Base-by-base conservation (phyloP, 2,113 vertebrate species). In the Microtus ochrogaster region DNA sequence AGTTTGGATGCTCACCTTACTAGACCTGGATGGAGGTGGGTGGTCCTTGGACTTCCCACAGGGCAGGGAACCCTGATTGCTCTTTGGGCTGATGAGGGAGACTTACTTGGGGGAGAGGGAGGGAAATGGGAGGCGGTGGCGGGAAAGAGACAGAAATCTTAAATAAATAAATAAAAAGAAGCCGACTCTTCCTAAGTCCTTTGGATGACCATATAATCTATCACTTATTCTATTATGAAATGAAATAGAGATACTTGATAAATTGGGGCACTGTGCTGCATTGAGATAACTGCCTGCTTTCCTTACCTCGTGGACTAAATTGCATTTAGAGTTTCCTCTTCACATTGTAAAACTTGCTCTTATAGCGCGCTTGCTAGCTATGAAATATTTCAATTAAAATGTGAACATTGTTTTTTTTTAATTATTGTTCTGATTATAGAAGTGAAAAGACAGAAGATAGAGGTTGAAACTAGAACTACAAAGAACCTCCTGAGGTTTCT, bases 201-300 rank as follows among this genome's bases (percentile, higher is more conserved):
- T 79, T 82, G 49, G 52, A 79, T 91, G 86, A 82, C 44, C 28
- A 28, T 90, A 72, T 58, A 84, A 96, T 97, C 97, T 97, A 89
- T 96, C 91, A 97, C 70, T 87, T 92, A 92, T 44, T 94, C 73
- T 73, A 85, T 63, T 85, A 66, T 66, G 94, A 96, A 94, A 87
- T 76, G 47, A 96, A 94, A 41, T 74, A 66, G 91, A 89, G 28
- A 82, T 84, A 68, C 49, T 88, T 89, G 84, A 95, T 93, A 92
- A 95, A 94, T 87, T 81, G 82, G 55, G 58, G 49, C 19, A 24
- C 26, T 66, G 33, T 49, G 41, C 41, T 95, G 65, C 11, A 65
- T 87, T 49, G 55, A 90, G 72, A 68, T 85, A 93, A 47, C 78
- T 77, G 55, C 44, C 84, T 87, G 33, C 17, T 39, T 92, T 86